Evolutionary conservation across 2,113 vertebrate species (phyloP).

Genomic region (Isichthys henryi): DNA sequence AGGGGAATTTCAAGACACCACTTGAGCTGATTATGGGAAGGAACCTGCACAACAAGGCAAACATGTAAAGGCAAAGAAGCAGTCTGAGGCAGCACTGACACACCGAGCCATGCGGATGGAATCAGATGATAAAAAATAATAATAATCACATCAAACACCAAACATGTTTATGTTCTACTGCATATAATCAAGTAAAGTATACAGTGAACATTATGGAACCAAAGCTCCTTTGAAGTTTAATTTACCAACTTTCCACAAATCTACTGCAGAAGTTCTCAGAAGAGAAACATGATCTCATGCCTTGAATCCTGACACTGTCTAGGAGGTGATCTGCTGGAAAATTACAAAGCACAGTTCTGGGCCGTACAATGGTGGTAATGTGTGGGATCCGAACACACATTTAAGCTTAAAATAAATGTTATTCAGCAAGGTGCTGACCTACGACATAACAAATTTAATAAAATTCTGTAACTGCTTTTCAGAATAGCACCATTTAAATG

Average conservation of each 20-base stretch:
- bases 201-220: neutral
- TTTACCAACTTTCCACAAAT: neutral
- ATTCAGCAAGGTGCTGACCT: neutral
- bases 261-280: neutral
- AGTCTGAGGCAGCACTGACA: neutral
- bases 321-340: neutral
- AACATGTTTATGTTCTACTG: neutral
- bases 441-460: neutral
- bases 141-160: neutral
- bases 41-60: neutral
- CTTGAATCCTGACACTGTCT: neutral
- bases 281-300: neutral
- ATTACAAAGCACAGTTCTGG: neutral
- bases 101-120: neutral
- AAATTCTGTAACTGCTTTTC: neutral
- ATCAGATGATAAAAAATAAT: neutral
- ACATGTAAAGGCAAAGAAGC: neutral
- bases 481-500: neutral
- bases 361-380: neutral
- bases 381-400: neutral
- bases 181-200: constrained; percentile 1
- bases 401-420: neutral
- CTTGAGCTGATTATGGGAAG: neutral
- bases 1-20: neutral
- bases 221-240: neutral